phyloP scores from a whole-genome alignment of 2,113 vertebrate species.

The Limnothrissa miodon region DNA sequence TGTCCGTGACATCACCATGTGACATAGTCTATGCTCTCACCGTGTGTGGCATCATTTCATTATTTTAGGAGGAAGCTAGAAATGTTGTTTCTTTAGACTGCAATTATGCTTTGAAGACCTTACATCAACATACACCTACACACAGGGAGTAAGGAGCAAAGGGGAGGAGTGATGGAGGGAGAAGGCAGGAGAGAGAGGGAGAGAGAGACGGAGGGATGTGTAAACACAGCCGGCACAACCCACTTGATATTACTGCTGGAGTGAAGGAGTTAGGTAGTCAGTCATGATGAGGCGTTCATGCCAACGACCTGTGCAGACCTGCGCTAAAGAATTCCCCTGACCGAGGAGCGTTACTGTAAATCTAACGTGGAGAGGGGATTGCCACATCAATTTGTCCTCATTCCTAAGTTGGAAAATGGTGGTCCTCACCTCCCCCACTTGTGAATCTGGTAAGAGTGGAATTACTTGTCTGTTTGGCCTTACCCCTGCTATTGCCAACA shows the following conservation, averaged over 20 bases:
- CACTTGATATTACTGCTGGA: slow-evolving; percentile 6
- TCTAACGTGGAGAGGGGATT: not conserved
- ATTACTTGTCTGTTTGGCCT: not conserved
- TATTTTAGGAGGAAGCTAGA: not conserved
- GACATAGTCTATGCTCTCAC: not conserved
- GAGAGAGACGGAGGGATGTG: slow-evolving; percentile 6
- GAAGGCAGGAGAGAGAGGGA: not conserved
- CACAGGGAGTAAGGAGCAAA: not conserved
- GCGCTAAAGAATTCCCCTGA: not conserved
- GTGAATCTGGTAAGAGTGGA: slow-evolving; percentile 45
- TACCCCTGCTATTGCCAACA: not conserved
- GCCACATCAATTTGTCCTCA: not conserved
- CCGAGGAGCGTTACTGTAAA: not conserved
- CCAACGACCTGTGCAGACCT: slow-evolving; percentile 11
- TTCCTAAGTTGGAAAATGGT: slow-evolving; percentile 28
- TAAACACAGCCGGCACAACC: slow-evolving; percentile 23
- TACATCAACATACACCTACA: slow-evolving; percentile 9
- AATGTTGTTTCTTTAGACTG: slow-evolving; percentile 16
- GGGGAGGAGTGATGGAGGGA: not conserved
- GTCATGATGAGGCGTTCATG: not conserved
- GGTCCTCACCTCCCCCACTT: slow-evolving; percentile 53
- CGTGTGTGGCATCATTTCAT: slow-evolving; percentile 5
- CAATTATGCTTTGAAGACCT: not conserved
- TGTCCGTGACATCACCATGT: not conserved
- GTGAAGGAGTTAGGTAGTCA: not conserved